Conservation (phyloP, 2,113 vertebrate genomes). For the Cochlearius cochlearius region DNA sequence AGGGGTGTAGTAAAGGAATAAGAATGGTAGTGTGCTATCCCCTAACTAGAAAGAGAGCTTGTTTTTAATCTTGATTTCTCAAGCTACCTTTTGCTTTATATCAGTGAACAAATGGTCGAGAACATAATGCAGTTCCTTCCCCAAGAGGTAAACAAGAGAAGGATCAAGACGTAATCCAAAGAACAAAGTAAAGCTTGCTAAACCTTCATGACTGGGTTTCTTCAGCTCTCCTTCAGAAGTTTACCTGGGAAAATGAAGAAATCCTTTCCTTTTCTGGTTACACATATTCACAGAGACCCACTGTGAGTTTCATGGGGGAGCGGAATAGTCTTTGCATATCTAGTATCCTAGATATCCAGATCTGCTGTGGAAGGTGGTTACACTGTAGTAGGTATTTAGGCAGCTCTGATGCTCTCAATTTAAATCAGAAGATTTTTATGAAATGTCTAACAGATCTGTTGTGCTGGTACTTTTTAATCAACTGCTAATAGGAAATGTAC, state of each 20-base stretch:
- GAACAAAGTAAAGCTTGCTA: neutral
- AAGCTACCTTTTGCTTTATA: neutral
- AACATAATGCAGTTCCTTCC: neutral
- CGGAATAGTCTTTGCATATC: neutral
- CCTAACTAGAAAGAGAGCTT: neutral
- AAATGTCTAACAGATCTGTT: neutral
- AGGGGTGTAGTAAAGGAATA: neutral
- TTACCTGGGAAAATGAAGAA: neutral
- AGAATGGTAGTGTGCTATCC: neutral
- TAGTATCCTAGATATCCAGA: neutral
- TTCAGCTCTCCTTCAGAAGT: neutral
- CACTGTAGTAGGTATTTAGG: neutral
- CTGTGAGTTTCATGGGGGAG: neutral
- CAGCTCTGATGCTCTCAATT: neutral
- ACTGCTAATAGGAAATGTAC: neutral
- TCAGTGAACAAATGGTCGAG: neutral
- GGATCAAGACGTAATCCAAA: neutral
- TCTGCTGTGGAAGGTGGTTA: neutral
- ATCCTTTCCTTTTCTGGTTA: neutral
- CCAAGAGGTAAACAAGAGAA: neutral
- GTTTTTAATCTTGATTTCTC: neutral
- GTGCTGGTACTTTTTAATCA: neutral
- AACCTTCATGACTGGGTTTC: neutral
- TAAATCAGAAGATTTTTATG: neutral
- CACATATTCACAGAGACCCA: neutral